Base-by-base conservation (phyloP, 2,888 invertebrate species). In the Eledone cirrhosa region DNA sequence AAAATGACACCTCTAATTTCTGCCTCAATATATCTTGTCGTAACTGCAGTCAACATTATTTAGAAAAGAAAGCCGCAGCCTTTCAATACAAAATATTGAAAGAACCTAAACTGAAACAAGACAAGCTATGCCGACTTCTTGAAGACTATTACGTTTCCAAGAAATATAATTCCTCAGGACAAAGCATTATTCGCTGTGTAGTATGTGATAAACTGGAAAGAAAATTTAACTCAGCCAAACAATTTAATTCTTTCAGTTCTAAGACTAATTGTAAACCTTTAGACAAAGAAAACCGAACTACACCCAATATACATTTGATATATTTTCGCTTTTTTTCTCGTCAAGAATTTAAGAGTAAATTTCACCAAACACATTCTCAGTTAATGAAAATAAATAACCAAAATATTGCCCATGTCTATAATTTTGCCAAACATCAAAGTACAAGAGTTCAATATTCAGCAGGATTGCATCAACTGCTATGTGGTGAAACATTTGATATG, bases 141-240 rank as follows among this genome's bases (percentile, higher is more conserved):
- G 77, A 67, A 74, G 74, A 80, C 24, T 74, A 77, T 67, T 77
- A 77, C n/a, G 77, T 53, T 48, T 80, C 78, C 67, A 77, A 29
- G 72, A 63, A 41, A 47, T 75, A 33, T 24, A 41, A 72, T 41
- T n/a, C 22, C 16, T 75, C 75, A 19, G 11, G 41, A 22, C 48
- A 76, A 22, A 33, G 48, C n/a, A 29, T 76, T n/a, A 29, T 76
- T 11, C 76, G 76, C 48, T 76, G 76, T 41, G 31, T 72, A 22
- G 14, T 41, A 14, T 72, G 72, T 2, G 31, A 72, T 41, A 29
- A 72, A 8, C 72, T 41, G 33, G 41, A 22, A 3, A 41, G 33
- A 22, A 31, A 33, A 4, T n/a, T 41, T 19, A 72, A 33, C 1
- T n/a, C 41, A 22, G n/a, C 72, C 1, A 72, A 31, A 13, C 41